Percentiles rank a stretch among this genome's conserved stretches.
Conservation (phyloP, 2,797 vertebrate genomes). For the Hipposideros larvatus region DNA sequence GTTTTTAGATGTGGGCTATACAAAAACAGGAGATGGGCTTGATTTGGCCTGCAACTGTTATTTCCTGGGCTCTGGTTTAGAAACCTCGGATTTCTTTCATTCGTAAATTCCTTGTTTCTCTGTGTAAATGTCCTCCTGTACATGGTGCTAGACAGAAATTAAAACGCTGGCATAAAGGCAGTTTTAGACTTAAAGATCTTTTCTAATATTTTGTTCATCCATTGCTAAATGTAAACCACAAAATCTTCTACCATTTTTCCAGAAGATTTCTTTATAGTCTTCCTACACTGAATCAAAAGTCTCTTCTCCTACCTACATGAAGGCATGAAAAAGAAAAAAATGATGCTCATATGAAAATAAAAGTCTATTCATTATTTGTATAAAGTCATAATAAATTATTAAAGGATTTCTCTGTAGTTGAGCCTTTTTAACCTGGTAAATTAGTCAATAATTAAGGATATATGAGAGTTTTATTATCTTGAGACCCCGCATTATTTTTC, state of each 20-base stretch:
- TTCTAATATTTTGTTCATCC: conserved; percentile 1
- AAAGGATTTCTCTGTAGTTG: neutral
- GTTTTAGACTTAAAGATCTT: neutral
- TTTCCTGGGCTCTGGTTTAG: neutral
- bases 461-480: neutral
- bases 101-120: neutral
- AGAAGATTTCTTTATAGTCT: neutral
- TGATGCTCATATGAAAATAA: neutral
- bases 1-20: neutral
- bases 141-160: neutral
- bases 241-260: neutral
- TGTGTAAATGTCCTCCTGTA: neutral
- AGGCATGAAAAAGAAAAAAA: neutral
- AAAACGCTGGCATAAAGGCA: neutral
- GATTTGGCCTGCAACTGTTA: neutral
- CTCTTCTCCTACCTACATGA: neutral
- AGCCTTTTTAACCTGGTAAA: neutral
- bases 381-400: neutral
- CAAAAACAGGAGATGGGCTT: neutral
- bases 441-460: neutral
- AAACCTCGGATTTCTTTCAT: neutral
- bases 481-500: neutral
- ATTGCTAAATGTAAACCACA: neutral
- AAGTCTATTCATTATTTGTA: neutral
- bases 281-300: neutral